Conservation (phyloP, 1,140 invertebrate genomes). For the Aporrectodea caliginosa region DNA sequence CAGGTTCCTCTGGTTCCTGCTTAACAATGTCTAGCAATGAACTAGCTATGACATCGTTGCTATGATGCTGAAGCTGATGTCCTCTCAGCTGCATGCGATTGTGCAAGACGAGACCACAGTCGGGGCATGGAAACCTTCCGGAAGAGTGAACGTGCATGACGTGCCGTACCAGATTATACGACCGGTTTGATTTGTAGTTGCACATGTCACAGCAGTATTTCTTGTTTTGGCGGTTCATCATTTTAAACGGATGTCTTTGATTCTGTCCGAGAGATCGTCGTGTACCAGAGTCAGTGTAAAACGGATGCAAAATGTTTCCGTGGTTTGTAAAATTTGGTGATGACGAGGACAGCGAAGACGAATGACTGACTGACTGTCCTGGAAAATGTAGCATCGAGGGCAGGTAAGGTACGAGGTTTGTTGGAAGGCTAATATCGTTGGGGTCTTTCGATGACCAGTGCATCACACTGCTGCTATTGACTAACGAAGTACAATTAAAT, state of each 20-base stretch:
- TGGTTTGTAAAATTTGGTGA: too few relatives aligned
- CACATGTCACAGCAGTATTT: background rate
- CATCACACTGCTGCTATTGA: too few relatives aligned
- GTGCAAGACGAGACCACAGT: background rate
- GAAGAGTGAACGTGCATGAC: background rate
- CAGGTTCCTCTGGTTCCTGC: background rate
- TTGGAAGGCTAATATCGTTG: too few relatives aligned
- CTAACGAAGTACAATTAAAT: too few relatives aligned
- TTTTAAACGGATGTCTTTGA: too few relatives aligned
- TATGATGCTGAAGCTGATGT: background rate
- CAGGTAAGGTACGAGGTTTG: too few relatives aligned
- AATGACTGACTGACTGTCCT: background rate
- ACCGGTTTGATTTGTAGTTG: background rate
- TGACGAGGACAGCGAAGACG: background rate
- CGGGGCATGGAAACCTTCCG: background rate
- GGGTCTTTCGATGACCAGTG: too few relatives aligned
- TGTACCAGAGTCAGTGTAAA: too few relatives aligned
- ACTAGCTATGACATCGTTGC: background rate
- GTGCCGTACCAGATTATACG: background rate
- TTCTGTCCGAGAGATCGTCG: too few relatives aligned
- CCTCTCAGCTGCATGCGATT: background rate
- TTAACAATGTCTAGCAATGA: background rate
- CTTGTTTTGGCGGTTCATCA: background rate
- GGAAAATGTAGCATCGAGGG: background rate
- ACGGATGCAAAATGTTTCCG: too few relatives aligned